A percentile compares a stretch with the other conserved stretches of the same genome.
Conservation (phyloP, 2,888 invertebrate genomes). For the Agrenia bidenticulata region DNA sequence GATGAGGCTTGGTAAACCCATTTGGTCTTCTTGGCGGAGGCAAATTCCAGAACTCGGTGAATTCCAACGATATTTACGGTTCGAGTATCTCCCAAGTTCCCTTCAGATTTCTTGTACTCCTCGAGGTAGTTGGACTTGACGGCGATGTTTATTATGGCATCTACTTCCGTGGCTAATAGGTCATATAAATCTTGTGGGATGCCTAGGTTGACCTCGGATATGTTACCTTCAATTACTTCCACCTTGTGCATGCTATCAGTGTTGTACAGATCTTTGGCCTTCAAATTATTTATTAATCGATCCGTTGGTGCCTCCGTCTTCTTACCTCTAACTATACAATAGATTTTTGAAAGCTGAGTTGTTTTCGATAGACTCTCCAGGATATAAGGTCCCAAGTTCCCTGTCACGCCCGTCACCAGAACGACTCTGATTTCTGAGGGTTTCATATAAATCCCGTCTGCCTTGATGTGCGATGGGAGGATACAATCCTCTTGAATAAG, state of each 20-base stretch:
- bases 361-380: slow-evolving; percentile 11
- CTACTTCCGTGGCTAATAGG: slow-evolving; percentile 23
- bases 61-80: slow-evolving; percentile 22
- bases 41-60: slow-evolving; percentile 18
- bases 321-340: slow-evolving; percentile 17
- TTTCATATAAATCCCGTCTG: background rate
- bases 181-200: slow-evolving; percentile 21
- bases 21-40: slow-evolving; percentile 7
- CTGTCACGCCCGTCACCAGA: slow-evolving; percentile 25
- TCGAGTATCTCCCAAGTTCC: slow-evolving; percentile 4
- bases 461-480: slow-evolving; percentile 21
- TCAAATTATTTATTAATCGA: background rate
- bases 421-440: background rate
- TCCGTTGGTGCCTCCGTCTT: background rate
- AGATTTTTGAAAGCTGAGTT: slow-evolving; percentile 7
- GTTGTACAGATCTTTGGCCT: background rate
- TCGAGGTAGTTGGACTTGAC: slow-evolving; percentile 36
- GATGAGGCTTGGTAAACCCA: slow-evolving; percentile 14
- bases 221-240: background rate
- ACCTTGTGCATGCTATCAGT: background rate
- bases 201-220: slow-evolving; percentile 8
- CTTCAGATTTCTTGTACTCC: slow-evolving; percentile 26
- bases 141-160: slow-evolving; percentile 35
- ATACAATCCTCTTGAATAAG: slow-evolving; percentile 23
- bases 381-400: slow-evolving; percentile 25